A percentile compares a stretch with the other conserved stretches of the same genome.
Evolutionary conservation across 2,797 vertebrate genomes (phyloP).

Genomic region (Urophycis tenuis): DNA sequence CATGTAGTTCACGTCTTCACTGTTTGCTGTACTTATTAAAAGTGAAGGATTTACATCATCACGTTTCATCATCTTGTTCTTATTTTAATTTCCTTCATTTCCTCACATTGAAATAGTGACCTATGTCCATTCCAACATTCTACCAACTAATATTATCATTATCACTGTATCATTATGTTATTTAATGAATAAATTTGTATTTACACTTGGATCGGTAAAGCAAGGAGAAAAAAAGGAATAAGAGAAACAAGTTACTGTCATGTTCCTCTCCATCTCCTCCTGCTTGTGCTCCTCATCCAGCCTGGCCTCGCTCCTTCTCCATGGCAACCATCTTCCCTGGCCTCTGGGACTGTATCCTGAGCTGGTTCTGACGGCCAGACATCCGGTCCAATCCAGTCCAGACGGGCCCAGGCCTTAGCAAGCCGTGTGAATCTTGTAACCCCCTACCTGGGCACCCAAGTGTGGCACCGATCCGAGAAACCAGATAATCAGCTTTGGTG

Average conservation of each 20-base stretch:
- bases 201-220: neutral
- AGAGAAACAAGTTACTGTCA: neutral
- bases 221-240: neutral
- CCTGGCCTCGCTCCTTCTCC: too few relatives aligned
- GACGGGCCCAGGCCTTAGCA: too few relatives aligned
- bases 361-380: too few relatives aligned
- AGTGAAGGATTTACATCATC: neutral
- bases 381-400: too few relatives aligned
- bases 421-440: neutral
- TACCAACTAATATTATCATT: neutral
- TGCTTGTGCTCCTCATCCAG: too few relatives aligned
- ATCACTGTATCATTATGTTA: too few relatives aligned
- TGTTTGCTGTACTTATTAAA: constrained; percentile 37
- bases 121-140: neutral
- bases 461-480: neutral
- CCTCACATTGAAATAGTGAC: neutral
- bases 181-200: neutral
- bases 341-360: too few relatives aligned
- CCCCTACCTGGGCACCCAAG: neutral
- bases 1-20: constrained; percentile 26
- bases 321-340: neutral
- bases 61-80: constrained; percentile 14
- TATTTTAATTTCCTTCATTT: neutral
- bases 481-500: neutral
- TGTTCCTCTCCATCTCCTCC: neutral